These are phyloP conservation scores for Oreochromis niloticus DNA, from an alignment of 2,113 vertebrate species.

Conservation along the genomic window DNA sequence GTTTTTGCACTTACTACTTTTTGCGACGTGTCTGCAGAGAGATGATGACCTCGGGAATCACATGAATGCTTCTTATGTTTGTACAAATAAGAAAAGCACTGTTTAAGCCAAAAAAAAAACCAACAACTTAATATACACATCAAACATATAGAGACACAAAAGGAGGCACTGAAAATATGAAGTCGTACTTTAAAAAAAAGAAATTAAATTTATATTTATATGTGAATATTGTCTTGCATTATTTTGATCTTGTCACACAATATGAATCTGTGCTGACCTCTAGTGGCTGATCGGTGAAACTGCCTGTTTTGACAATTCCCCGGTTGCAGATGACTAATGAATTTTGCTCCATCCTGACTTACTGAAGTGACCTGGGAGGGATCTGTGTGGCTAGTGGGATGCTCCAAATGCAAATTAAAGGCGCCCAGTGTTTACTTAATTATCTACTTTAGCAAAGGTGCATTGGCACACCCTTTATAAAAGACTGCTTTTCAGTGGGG, in stretches of 20 bases:
- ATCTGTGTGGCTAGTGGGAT: neutral
- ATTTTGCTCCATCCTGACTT: neutral
- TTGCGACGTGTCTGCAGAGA: constrained; percentile 16
- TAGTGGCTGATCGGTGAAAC: neutral
- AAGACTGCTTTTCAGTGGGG: neutral
- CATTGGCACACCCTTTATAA: neutral
- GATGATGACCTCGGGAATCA: neutral
- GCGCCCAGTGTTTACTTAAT: neutral
- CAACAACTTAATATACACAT: neutral
- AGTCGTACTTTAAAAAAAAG: neutral
- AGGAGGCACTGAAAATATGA: neutral
- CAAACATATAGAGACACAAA: neutral
- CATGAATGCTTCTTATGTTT: constrained; percentile 27
- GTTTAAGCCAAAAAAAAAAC: constrained; percentile 24
- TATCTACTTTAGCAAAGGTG: neutral
- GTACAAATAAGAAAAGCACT: constrained; percentile 8
- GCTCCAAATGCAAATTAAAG: neutral
- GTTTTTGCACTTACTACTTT: constrained; percentile 44
- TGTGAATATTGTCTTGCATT: neutral
- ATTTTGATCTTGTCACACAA: neutral
- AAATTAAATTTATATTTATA: constrained; percentile 64
- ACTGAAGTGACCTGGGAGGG: neutral
- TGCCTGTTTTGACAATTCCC: neutral
- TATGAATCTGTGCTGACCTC: neutral
- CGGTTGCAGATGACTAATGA: neutral